Evolutionary conservation across 2,797 vertebrate species (phyloP).

Genomic region (Hippoglossus hippoglossus): DNA sequence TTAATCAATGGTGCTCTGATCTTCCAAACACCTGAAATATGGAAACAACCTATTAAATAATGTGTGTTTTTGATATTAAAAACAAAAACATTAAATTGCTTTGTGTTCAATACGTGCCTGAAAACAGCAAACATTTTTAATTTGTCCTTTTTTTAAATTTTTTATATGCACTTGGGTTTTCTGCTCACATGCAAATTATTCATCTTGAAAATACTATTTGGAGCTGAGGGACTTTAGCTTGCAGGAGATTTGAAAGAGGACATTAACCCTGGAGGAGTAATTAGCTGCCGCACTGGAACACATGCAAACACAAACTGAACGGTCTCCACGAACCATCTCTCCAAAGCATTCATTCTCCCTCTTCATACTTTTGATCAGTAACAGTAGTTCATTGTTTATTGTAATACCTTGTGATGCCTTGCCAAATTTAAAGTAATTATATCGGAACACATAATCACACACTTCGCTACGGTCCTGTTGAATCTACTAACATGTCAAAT

Average conservation of each 20-base stretch:
- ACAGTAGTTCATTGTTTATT: too few relatives aligned
- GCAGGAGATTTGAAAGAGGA: conserved; percentile 17
- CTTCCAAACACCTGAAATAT: too few relatives aligned
- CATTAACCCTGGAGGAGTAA: conserved; percentile 34
- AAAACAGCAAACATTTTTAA: not conserved
- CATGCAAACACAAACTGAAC: conserved; percentile 35
- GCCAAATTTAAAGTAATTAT: too few relatives aligned
- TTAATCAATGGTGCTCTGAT: too few relatives aligned
- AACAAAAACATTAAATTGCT: not conserved
- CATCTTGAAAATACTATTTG: conserved; percentile 13
- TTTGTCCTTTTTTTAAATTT: too few relatives aligned
- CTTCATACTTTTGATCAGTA: not conserved
- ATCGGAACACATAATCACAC: too few relatives aligned
- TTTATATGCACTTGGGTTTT: not conserved
- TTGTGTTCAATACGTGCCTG: not conserved
- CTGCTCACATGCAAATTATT: not conserved
- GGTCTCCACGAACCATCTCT: conserved; percentile 20
- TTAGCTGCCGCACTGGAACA: conserved; percentile 33
- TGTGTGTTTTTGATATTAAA: not conserved
- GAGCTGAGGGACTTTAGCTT: not conserved
- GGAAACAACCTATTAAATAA: not conserved
- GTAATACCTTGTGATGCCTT: too few relatives aligned
- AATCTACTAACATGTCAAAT: too few relatives aligned
- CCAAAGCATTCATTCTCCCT: conserved; percentile 5
- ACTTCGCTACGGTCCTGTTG: too few relatives aligned